Evolutionary conservation across 2,113 vertebrate species (phyloP).

Genomic region (Electrona antarctica): DNA sequence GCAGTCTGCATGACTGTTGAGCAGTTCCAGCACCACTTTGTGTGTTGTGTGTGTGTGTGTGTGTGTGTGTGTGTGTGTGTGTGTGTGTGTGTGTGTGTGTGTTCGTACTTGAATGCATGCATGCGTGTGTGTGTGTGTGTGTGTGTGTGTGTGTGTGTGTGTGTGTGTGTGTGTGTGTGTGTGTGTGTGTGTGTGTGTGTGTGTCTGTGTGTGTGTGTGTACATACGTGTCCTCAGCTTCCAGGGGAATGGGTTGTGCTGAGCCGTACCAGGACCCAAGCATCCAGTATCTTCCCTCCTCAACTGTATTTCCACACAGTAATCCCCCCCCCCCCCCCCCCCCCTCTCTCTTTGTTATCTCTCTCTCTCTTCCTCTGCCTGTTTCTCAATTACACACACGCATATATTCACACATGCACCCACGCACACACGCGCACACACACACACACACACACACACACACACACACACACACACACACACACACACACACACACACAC

Average conservation of each 20-base stretch:
- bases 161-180: constrained; percentile 15
- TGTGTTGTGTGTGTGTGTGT: constrained; percentile 13
- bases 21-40: constrained; percentile 36
- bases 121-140: constrained; percentile 22
- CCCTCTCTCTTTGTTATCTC: not conserved
- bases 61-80: not conserved
- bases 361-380: not conserved
- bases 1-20: constrained; percentile 44
- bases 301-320: constrained; percentile 24
- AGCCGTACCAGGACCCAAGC: constrained; percentile 70
- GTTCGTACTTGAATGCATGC: constrained; percentile 52
- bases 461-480: too few species aligned
- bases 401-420: too few species aligned
- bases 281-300: constrained; percentile 43
- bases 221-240: constrained; percentile 20
- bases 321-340: not conserved
- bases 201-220: constrained; percentile 14
- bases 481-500: too few species aligned
- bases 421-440: too few species aligned
- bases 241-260: constrained; percentile 49
- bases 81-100: constrained; percentile 47
- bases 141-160: not conserved
- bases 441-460: too few species aligned
- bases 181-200: not conserved
- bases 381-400: not conserved